Conservation (phyloP, 2,113 vertebrate species). For the Tiliqua scincoides region DNA sequence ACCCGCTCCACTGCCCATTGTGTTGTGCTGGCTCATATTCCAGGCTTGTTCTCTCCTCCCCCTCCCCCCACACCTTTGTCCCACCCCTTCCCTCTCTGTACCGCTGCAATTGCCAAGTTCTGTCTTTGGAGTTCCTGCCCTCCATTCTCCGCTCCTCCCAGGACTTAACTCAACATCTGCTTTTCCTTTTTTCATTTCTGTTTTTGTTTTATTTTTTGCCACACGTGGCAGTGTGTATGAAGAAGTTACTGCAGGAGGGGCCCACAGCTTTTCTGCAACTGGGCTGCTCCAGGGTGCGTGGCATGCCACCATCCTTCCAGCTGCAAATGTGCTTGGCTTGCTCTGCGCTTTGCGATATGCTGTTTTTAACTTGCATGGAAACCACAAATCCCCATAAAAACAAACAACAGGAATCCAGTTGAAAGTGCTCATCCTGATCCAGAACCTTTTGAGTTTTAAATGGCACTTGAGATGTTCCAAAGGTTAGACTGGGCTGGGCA, state of each 20-base stretch:
- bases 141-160: conserved; percentile 7
- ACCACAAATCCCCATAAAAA: background rate
- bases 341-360: background rate
- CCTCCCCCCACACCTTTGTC: background rate
- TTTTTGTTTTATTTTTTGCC: background rate
- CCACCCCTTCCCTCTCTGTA: background rate
- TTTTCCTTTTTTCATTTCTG: background rate
- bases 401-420: conserved; percentile 20
- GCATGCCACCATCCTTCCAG: background rate
- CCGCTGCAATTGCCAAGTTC: background rate
- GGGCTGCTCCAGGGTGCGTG: background rate
- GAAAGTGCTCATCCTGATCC: background rate
- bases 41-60: background rate
- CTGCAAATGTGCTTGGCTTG: background rate
- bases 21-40: background rate
- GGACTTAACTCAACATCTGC: conserved; percentile 37
- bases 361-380: conserved; percentile 10
- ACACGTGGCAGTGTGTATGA: conserved; percentile 3
- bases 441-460: background rate
- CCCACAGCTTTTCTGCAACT: conserved; percentile 14
- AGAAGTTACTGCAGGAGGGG: background rate
- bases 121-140: background rate
- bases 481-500: background rate
- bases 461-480: background rate
- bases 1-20: background rate